phyloP scores from a whole-genome alignment of 2,113 vertebrate species.

The Corythornis cristatus region DNA sequence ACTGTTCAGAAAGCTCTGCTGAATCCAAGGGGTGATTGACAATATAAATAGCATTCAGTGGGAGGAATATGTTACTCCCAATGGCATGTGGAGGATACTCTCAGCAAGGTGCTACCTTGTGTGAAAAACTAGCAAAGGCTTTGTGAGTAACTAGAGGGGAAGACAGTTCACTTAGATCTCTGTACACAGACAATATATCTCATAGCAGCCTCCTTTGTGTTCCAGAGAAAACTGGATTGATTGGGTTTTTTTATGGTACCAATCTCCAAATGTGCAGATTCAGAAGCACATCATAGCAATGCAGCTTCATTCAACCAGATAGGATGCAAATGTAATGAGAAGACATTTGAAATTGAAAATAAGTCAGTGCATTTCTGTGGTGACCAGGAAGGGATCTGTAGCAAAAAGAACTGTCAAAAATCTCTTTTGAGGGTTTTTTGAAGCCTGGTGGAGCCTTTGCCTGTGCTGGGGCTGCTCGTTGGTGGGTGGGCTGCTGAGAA shows the following conservation, averaged over 20 bases:
- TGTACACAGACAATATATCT: neutral
- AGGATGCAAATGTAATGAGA: neutral
- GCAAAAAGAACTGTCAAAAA: too few relatives aligned
- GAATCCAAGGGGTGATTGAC: neutral
- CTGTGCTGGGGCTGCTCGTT: too few relatives aligned
- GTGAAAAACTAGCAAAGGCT: neutral
- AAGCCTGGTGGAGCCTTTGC: too few relatives aligned
- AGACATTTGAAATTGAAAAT: neutral
- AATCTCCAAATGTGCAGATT: neutral
- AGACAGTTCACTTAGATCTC: neutral
- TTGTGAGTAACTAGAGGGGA: neutral
- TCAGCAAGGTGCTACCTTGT: slow-evolving; percentile 16
- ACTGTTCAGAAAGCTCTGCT: neutral
- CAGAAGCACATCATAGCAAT: neutral
- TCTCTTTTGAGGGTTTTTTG: too few relatives aligned
- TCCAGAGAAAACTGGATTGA: neutral
- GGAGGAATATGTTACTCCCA: neutral
- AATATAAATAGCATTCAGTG: slow-evolving; percentile 19
- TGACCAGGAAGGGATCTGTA: too few relatives aligned
- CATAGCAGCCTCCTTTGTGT: neutral
- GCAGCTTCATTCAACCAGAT: neutral
- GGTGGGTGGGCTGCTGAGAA: too few relatives aligned
- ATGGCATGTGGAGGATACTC: neutral
- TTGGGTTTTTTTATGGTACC: neutral
- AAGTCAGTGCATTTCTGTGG: too few relatives aligned